Base-by-base conservation (phyloP, 2,888 invertebrate species). In the Tuberolachnus salignus region DNA sequence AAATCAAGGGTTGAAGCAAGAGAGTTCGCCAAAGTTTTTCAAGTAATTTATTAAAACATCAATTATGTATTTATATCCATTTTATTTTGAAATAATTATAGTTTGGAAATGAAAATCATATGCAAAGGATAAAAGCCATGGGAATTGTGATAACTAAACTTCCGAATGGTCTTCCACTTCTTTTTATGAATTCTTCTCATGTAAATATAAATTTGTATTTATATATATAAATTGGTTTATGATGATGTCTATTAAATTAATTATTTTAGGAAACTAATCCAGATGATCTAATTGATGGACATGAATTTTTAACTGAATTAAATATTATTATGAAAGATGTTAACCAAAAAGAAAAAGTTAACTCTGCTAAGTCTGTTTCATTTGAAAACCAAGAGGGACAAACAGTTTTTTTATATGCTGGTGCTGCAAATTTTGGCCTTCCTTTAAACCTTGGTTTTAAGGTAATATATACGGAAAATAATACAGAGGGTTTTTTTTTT, bases 61-160 rank as follows among this genome's bases (percentile, higher is more conserved):
- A 34, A 10, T 21, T 16, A 51, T 55, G 11, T 44, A 44, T 46
- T 44, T 44, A 44, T 55, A 14, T n/a, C 21, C 1, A 19, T 67
- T 70, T 55, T 46, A 61, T 73, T 51, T 51, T 75, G 4, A 67
- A 81, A 80, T 80, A 86, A 73, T 88, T 88, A 83, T 86, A 92
- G 82, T 91, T 94, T 80, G 91, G 91, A 83, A 97, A 97, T 87
- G 89, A 92, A 80, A 92, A 95, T 75, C 98, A 98, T 87, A 86
- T 97, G 83, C 91, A 91, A 85, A 90, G 94, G 82, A 89, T 98
- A 82, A 90, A 92, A 81, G 92, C 94, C 85, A 97, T 98, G 97
- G 98, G 98, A 81, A 97, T 99, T 84, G 92, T 93, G 80, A 92
- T 98, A 83, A 89, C 95, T 81, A 93, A 94, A 0, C 88, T 95